Conservation (phyloP, 2,113 vertebrate species). For the Pachycephala philippinensis region DNA sequence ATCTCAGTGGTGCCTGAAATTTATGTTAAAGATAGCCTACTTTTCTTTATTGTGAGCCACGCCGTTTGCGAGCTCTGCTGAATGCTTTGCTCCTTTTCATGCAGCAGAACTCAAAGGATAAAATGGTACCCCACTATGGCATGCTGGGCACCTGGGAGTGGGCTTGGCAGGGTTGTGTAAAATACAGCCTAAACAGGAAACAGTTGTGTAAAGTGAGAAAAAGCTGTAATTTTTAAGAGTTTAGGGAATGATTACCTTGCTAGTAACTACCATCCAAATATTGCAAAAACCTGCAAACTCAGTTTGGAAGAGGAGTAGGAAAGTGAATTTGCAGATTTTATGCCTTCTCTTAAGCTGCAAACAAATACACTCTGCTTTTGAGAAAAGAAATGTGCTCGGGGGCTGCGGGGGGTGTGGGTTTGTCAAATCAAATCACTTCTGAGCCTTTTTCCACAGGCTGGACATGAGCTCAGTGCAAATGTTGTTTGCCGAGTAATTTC, state of each 20-base stretch:
- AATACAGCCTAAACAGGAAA: background rate
- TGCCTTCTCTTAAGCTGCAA: background rate
- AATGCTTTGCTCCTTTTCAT: background rate
- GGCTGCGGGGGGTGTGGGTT: fast-evolving
- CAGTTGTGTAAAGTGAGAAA: background rate
- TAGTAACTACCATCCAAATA: fast-evolving
- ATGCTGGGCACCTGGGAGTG: background rate
- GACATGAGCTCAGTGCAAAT: background rate
- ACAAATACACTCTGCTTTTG: background rate
- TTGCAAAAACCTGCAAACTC: background rate
- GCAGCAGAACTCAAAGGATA: background rate
- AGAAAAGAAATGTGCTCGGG: background rate
- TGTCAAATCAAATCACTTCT: background rate
- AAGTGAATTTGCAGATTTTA: background rate
- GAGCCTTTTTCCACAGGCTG: background rate
- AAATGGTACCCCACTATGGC: background rate
- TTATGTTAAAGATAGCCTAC: background rate
- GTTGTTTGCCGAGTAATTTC: background rate
- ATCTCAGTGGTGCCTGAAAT: conserved; percentile 2
- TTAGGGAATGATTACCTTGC: background rate
- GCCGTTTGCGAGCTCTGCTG: fast-evolving
- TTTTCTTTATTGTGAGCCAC: background rate
- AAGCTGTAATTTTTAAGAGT: background rate
- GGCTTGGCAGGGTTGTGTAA: background rate
- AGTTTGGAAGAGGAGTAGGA: background rate